Conservation (phyloP, 2,113 vertebrate genomes). For the Hyla sarda region DNA sequence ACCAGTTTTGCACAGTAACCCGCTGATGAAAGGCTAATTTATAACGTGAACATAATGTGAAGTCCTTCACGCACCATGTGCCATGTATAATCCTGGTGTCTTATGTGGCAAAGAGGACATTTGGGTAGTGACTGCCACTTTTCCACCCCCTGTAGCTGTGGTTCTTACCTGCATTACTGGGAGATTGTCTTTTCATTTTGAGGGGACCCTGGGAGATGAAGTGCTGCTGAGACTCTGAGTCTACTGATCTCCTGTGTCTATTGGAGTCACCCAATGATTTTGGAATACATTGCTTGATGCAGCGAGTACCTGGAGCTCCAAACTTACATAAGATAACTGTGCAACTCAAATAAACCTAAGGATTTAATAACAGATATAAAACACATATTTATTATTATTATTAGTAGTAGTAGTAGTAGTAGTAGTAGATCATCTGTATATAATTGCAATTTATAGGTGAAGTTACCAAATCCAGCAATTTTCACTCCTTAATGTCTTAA, state of each 20-base stretch:
- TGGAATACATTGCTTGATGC: constrained; percentile 66
- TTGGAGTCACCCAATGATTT: background rate
- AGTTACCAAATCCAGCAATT: constrained; percentile 74
- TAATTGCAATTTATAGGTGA: constrained; percentile 72
- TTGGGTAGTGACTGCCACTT: background rate
- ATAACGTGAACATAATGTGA: too few species aligned
- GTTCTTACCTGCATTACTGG: constrained; percentile 24
- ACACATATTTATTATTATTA: too few species aligned
- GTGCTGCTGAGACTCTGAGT: constrained; percentile 66
- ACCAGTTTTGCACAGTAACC: too few species aligned
- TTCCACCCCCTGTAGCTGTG: background rate
- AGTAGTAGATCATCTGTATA: constrained; percentile 62
- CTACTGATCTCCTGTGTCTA: constrained; percentile 63
- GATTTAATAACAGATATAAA: background rate
- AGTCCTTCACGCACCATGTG: too few species aligned
- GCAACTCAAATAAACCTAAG: constrained; percentile 68
- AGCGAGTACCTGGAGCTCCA: constrained; percentile 66
- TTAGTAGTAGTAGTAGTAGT: too few species aligned
- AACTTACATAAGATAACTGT: constrained; percentile 69
- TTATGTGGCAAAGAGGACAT: too few species aligned
- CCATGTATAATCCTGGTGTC: too few species aligned
- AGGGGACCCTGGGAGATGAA: constrained; percentile 76
- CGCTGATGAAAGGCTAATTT: too few species aligned
- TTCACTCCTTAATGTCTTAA: too few species aligned
- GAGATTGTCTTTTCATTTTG: constrained; percentile 61